Conservation (phyloP, 2,797 vertebrate species). For the Nyctibius grandis region DNA sequence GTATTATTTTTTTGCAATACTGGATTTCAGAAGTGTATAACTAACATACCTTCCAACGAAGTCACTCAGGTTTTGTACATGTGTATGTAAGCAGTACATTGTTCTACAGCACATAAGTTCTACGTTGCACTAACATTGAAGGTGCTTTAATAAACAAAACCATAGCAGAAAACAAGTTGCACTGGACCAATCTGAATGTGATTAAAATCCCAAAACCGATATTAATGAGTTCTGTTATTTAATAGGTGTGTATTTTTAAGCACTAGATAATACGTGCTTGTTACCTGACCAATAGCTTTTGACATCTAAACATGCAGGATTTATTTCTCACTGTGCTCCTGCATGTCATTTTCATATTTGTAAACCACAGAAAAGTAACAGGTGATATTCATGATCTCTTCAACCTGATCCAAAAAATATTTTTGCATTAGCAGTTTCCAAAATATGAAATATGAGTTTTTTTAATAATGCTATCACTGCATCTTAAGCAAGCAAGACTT, state of each 20-base stretch:
- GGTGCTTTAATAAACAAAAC: neutral
- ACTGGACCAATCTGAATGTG: neutral
- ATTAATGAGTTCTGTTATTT: neutral
- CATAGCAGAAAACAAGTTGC: neutral
- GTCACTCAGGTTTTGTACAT: neutral
- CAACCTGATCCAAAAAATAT: neutral
- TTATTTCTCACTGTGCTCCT: neutral
- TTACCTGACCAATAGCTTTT: neutral
- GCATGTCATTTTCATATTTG: neutral
- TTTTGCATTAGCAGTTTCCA: neutral
- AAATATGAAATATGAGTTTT: neutral
- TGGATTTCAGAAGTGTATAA: neutral
- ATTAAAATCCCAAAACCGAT: neutral
- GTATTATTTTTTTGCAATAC: neutral
- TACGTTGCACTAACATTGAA: neutral
- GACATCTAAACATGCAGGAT: neutral
- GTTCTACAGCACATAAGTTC: neutral
- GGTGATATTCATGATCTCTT: neutral
- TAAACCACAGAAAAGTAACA: neutral
- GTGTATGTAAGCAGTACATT: neutral
- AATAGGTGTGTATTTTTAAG: neutral
- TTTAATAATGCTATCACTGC: neutral
- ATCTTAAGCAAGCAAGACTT: neutral
- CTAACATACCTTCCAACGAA: rapidly evolving
- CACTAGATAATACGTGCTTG: rapidly evolving